phyloP scores from a whole-genome alignment of 2,113 vertebrate genomes.

The Zosterops hypoxanthus region DNA sequence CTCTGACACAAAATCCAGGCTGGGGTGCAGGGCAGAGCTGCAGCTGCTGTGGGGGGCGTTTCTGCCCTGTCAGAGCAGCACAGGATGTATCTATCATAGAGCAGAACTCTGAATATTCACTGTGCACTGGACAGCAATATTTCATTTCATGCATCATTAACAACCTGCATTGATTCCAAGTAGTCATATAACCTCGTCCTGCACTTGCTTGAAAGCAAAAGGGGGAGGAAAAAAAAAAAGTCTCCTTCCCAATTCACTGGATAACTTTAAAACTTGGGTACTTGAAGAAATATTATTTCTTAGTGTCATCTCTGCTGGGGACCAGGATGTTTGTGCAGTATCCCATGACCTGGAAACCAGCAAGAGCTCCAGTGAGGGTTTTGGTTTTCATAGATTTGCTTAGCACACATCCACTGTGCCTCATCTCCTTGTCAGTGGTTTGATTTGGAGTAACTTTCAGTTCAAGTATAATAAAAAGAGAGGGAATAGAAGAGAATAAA shows the following conservation, averaged over 20 bases:
- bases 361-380: not conserved
- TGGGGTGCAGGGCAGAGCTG: not conserved
- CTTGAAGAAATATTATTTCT: not conserved
- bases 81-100: not conserved
- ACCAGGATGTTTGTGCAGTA: not conserved
- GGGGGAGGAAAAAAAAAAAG: too few relatives aligned
- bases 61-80: not conserved
- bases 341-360: not conserved
- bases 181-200: slow-evolving; percentile 18
- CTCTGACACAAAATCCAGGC: not conserved
- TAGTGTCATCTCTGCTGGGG: not conserved
- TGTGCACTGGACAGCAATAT: slow-evolving; percentile 33
- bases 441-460: not conserved
- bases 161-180: slow-evolving; percentile 44
- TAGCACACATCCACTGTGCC: not conserved
- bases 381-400: not conserved
- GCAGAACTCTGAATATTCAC: slow-evolving; percentile 20
- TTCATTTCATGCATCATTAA: slow-evolving; percentile 66
- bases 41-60: not conserved
- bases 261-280: not conserved
- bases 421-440: not conserved
- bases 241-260: not conserved
- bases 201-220: not conserved
- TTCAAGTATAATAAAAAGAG: not conserved
- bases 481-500: not conserved